Evolutionary conservation across 2,888 invertebrate species (phyloP), one percentile per base, ranked within the genome.

Genomic region (Oxycera nigricornis): DNA sequence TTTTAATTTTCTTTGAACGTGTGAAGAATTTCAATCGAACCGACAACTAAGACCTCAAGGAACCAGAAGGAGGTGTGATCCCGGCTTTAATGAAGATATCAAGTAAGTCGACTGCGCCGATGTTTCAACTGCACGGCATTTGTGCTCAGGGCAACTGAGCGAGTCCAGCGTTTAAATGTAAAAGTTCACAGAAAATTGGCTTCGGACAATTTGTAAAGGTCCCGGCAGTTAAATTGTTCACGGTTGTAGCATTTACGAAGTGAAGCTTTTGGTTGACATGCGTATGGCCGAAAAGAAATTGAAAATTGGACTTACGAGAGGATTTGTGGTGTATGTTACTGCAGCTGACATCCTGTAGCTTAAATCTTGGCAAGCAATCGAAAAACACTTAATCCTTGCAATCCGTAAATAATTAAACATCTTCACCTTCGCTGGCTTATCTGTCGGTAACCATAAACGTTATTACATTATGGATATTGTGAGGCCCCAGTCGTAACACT

Each of bases 11-110:
- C 50, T 50, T 22, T 22, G 50, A 73, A 73, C 73, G 73, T 73
- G 73, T 73, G 73, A 73, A 73, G 62, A 73, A 73, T 62, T 73
- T 73, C 73, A 73, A 73, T 73, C 62, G 61, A 62, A 73, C 62
- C 73, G 41, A 46, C 55, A 35, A 55, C 52, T 30, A 52, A 17
- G 70, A 55, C 70, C 55, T 22, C 22, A 30, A 52, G 20, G 55
- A 52, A 30, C 70, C 52, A 72, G 59, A 72, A 57, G 59, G 72
- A 72, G 72, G 72, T 72, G 72, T 59, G 72, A 72, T 52, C 70
- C 20, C 1, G 59, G 31, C 57, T 59, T 59, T 59, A 72, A 72
- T 72, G 72, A 72, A 72, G 72, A 72, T 59, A 35, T 72, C 72
- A 72, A 72, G 41, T 17, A 24, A 72, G 41, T 41, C 59, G 59